Evolutionary conservation across 2,888 invertebrate genomes (phyloP).

Genomic region (Chaetogeoica ovagalla): DNA sequence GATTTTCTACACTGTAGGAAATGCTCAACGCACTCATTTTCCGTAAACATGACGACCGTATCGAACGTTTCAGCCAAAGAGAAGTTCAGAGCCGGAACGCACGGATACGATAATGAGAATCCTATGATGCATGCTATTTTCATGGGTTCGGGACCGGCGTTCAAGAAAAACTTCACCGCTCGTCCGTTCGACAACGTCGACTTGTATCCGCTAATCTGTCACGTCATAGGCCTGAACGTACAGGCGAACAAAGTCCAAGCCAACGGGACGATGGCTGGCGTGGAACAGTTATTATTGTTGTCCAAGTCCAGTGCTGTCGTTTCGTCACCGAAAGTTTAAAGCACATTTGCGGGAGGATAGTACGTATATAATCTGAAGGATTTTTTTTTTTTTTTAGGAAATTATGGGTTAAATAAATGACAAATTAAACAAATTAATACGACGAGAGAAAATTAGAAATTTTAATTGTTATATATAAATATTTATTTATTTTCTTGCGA

Average conservation of each 20-base stretch:
- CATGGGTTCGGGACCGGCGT: constrained; percentile 70
- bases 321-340: too few relatives aligned
- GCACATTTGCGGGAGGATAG: too few relatives aligned
- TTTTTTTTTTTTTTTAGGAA: too few relatives aligned
- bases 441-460: too few relatives aligned
- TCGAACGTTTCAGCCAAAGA: neutral
- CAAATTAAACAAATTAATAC: too few relatives aligned
- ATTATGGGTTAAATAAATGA: too few relatives aligned
- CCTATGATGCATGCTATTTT: constrained; percentile 71
- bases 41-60: too few relatives aligned
- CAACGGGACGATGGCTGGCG: constrained; percentile 52
- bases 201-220: constrained; percentile 64
- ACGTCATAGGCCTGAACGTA: constrained; percentile 53
- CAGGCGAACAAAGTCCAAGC: constrained; percentile 28
- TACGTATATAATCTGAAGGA: too few relatives aligned
- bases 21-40: neutral
- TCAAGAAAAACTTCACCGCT: constrained; percentile 63
- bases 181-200: constrained; percentile 69
- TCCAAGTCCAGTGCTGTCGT: neutral
- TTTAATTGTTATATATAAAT: too few relatives aligned
- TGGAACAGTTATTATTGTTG: constrained; percentile 23
- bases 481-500: too few relatives aligned
- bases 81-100: constrained; percentile 61
- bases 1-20: too few relatives aligned
- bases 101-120: constrained; percentile 69